Conservation (phyloP, 2,113 vertebrate species). For the Eudyptes chrysolophus region DNA sequence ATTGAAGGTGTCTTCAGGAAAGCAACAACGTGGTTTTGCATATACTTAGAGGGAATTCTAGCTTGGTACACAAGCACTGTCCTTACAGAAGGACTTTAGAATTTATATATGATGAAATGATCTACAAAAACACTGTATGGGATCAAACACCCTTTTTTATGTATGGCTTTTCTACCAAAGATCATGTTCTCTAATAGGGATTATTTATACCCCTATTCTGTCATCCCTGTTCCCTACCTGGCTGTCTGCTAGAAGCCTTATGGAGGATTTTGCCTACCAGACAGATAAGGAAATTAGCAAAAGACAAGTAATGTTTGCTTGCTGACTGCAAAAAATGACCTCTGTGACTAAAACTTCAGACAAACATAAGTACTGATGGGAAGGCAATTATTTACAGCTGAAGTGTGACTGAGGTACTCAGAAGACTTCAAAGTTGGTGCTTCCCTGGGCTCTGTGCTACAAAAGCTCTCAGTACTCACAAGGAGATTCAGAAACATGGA, state of each 20-base stretch:
- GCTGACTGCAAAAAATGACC: not conserved
- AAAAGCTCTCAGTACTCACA: not conserved
- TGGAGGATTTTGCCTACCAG: not conserved
- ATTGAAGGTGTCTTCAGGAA: not conserved
- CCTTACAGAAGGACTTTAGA: not conserved
- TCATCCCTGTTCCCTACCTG: rapidly evolving
- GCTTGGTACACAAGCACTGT: not conserved
- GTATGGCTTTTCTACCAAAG: not conserved
- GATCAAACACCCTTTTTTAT: not conserved
- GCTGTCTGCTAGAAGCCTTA: not conserved
- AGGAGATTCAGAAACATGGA: not conserved
- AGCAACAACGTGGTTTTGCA: rapidly evolving
- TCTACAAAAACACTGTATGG: not conserved
- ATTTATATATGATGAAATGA: not conserved
- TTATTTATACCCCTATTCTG: not conserved
- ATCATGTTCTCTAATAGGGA: not conserved
- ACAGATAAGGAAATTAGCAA: not conserved
- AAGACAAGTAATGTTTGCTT: not conserved
- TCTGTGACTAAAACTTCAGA: not conserved
- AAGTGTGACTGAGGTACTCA: not conserved
- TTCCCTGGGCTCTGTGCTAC: not conserved
- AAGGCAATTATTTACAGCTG: not conserved
- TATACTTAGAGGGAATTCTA: not conserved
- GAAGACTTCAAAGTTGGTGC: not conserved
- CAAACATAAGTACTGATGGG: not conserved